Percentiles rank a stretch among this genome's conserved stretches.
These are phyloP conservation scores for Drosophila anomelani DNA, from an alignment of 2,888 invertebrate species.

Conservation along the genomic window DNA sequence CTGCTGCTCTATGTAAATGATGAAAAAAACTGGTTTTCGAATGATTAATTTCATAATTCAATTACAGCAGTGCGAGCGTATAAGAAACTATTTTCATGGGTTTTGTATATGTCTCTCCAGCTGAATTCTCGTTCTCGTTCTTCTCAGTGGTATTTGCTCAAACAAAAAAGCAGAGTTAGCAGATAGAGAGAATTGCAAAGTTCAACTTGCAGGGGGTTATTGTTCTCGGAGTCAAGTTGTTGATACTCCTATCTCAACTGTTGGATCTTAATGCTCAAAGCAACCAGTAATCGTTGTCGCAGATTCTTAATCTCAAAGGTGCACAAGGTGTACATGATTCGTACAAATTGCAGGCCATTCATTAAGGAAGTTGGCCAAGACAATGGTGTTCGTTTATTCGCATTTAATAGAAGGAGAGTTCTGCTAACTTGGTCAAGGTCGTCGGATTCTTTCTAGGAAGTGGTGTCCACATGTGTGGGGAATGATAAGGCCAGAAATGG, in stretches of 20 bases:
- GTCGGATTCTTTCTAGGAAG: slow-evolving; percentile 18
- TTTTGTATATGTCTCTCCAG: slow-evolving; percentile 13
- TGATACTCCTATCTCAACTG: slow-evolving; percentile 9
- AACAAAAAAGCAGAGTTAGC: neutral
- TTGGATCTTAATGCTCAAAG: slow-evolving; percentile 9
- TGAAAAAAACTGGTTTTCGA: slow-evolving; percentile 67
- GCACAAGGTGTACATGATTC: slow-evolving; percentile 25
- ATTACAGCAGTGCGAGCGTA: slow-evolving; percentile 39
- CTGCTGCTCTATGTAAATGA: slow-evolving; percentile 73
- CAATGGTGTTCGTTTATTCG: slow-evolving; percentile 11
- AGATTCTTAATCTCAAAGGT: slow-evolving; percentile 17
- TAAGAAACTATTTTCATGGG: slow-evolving; percentile 60
- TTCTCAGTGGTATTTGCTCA: slow-evolving; percentile 2
- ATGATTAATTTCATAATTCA: slow-evolving; percentile 78
- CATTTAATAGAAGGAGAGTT: slow-evolving; percentile 7
- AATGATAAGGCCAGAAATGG: slow-evolving; percentile 24
- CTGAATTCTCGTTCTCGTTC: slow-evolving; percentile 16
- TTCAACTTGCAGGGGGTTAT: slow-evolving; percentile 22
- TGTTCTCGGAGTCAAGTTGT: slow-evolving; percentile 20
- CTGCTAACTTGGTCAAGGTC: slow-evolving; percentile 57
- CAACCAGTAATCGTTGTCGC: slow-evolving; percentile 17
- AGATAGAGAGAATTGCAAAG: slow-evolving; percentile 8
- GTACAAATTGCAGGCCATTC: slow-evolving; percentile 24
- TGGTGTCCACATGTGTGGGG: slow-evolving; percentile 15
- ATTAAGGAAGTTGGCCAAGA: slow-evolving; percentile 46